Evolutionary conservation across 2,888 invertebrate genomes (phyloP), one percentile per base, ranked within the genome.

Genomic region (Trachelus tabidus): DNA sequence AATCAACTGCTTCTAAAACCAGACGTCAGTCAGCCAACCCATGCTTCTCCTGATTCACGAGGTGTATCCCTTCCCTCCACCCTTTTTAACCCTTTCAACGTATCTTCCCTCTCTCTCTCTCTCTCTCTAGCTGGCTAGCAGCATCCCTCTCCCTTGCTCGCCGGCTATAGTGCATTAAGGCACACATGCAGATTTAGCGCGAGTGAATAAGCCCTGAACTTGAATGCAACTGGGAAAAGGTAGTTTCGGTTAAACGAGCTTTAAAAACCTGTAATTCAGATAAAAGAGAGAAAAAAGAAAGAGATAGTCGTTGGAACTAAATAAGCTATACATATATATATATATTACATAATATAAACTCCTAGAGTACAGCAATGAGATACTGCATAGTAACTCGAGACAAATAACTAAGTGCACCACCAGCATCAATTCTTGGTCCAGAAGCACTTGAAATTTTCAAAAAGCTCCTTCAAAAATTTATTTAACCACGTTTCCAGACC

Each of bases 171-270:
- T 23, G 2, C 9, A 9, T 23, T 2, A 23, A 23, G 9, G 23
- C 23, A 23, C 2, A 9, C 56, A 23, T 23, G 56, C 9, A 56
- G 23, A 23, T 56, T 9, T 0, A 15, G 6, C 35, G 34, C 34
- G 35, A 34, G 31, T 34, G 74, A 74, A 74, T 74, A 34, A 74
- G 30, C n/a, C 34, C n/a, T 12, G 23, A 74, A 15, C 74, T 79
- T 80, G 81, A 83, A 83, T 84, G 82, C 81, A 77, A 76, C 81
- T 82, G 34, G 75, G 76, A 76, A 80, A 79, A 80, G 79, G 81
- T 79, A 83, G 82, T 82, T 84, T 83, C 83, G 80, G 84, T 85
- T 83, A 83, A 87, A 85, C 83, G 83, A 84, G 81, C 81, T 85
- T 83, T 75, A 77, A 83, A 83, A 82, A 81, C 81, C 78, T 81